Conservation (phyloP, 2,797 vertebrate species). For the Margarornis squamiger region DNA sequence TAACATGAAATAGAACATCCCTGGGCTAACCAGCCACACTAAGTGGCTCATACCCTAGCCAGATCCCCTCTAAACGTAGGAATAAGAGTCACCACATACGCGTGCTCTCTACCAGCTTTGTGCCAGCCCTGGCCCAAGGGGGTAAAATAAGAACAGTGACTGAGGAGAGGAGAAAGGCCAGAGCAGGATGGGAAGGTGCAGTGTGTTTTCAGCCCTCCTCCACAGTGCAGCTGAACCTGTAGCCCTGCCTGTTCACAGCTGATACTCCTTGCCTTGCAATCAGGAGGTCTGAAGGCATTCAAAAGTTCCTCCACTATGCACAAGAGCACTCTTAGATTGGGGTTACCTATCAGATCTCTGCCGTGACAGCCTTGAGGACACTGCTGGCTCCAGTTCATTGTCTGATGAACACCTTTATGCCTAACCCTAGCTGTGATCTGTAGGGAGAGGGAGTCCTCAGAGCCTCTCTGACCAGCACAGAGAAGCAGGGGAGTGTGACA, state of each 20-base stretch:
- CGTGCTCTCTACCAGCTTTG: neutral
- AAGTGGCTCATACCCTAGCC: neutral
- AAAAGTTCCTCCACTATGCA: neutral
- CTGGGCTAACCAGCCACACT: neutral
- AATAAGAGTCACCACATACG: neutral
- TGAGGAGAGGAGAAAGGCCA: neutral
- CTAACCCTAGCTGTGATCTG: no score
- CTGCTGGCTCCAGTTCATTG: neutral
- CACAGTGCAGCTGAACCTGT: neutral
- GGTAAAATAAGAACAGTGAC: neutral
- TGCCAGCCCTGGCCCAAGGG: neutral
- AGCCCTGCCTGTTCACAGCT: neutral
- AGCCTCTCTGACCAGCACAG: neutral
- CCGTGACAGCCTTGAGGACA: neutral
- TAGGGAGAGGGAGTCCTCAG: neutral
- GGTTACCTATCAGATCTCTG: neutral
- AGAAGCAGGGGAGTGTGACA: neutral
- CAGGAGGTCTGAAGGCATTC: neutral
- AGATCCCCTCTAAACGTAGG: neutral
- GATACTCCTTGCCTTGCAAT: neutral
- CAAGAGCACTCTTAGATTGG: neutral
- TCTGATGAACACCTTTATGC: neutral
- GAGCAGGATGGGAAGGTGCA: neutral
- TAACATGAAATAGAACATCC: neutral
- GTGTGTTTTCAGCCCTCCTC: neutral